Conservation (phyloP, 2,113 vertebrate species). For the Stomatorhinus ivindoensis region DNA sequence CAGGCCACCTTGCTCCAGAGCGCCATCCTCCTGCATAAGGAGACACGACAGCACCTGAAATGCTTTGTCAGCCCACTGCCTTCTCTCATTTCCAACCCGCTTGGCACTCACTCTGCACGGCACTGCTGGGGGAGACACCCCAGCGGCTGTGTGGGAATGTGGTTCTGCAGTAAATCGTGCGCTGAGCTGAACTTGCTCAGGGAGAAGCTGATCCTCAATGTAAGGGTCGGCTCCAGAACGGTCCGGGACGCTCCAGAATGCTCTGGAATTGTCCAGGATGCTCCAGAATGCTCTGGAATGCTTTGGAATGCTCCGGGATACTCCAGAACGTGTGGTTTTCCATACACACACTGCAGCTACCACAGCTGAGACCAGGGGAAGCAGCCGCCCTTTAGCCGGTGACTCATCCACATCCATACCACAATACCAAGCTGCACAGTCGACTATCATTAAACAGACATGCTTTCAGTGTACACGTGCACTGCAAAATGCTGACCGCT, state of each 20-base stretch:
- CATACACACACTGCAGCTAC: background rate
- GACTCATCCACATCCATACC: background rate
- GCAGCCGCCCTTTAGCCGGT: background rate
- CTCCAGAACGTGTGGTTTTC: background rate
- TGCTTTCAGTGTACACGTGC: background rate
- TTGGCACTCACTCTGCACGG: background rate
- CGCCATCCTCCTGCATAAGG: too few relatives aligned
- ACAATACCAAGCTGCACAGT: background rate
- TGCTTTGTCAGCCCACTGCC: background rate
- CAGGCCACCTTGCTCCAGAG: too few relatives aligned
- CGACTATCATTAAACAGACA: background rate
- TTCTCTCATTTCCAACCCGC: background rate
- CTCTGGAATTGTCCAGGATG: too few relatives aligned
- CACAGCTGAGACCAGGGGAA: background rate
- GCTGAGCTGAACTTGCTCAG: background rate
- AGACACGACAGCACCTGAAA: too few relatives aligned
- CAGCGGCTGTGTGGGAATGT: background rate
- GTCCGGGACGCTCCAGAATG: background rate
- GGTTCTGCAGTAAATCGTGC: background rate
- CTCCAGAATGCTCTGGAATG: too few relatives aligned
- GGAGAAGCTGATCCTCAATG: background rate
- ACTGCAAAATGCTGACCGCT: background rate
- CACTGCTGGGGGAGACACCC: background rate
- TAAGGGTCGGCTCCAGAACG: background rate
- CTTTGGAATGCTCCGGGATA: too few relatives aligned